A percentile compares a stretch with the other conserved stretches of the same genome.
These are phyloP conservation scores for Muricea muricata DNA, from an alignment of 92 coral and sea anemone genomes.

Conservation along the genomic window DNA sequence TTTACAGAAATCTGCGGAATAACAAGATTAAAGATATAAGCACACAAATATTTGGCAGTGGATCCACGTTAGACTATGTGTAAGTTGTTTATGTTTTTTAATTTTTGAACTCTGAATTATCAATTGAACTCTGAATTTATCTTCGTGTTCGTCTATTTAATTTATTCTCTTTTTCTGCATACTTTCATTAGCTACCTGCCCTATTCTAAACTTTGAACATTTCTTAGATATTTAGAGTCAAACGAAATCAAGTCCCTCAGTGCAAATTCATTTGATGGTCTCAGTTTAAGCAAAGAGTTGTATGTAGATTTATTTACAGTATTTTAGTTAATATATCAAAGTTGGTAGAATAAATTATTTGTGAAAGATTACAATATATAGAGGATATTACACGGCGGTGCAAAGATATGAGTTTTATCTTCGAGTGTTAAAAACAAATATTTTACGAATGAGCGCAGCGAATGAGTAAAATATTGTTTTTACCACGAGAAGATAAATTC, in stretches of 20 bases:
- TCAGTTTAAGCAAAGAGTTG: slow-evolving; percentile 39
- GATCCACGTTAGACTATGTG: slow-evolving; percentile 30
- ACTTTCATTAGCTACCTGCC: too few species aligned
- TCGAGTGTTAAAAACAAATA: too few species aligned
- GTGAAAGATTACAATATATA: too few species aligned
- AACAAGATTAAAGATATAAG: slow-evolving; percentile 74
- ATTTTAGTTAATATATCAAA: neutral
- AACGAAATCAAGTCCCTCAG: slow-evolving; percentile 77
- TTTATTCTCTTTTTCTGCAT: neutral
- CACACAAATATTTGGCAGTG: slow-evolving; percentile 78
- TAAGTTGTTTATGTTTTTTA: neutral
- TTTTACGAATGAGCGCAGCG: too few species aligned
- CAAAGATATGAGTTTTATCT: too few species aligned
- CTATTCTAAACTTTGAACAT: neutral
- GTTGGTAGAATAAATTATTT: too few species aligned
- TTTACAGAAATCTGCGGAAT: slow-evolving; percentile 50
- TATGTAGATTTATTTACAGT: slow-evolving; percentile 69
- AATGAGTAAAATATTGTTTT: too few species aligned
- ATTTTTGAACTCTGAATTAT: neutral
- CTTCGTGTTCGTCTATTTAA: neutral
- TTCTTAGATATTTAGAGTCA: slow-evolving; percentile 56
- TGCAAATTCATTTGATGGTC: slow-evolving; percentile 77
- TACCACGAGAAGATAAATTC: too few species aligned
- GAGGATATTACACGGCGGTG: too few species aligned
- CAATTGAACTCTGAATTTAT: neutral